A percentile compares a stretch with the other conserved stretches of the same genome.
Conservation (phyloP, 2,113 vertebrate genomes). For the Perca schrenkii region DNA sequence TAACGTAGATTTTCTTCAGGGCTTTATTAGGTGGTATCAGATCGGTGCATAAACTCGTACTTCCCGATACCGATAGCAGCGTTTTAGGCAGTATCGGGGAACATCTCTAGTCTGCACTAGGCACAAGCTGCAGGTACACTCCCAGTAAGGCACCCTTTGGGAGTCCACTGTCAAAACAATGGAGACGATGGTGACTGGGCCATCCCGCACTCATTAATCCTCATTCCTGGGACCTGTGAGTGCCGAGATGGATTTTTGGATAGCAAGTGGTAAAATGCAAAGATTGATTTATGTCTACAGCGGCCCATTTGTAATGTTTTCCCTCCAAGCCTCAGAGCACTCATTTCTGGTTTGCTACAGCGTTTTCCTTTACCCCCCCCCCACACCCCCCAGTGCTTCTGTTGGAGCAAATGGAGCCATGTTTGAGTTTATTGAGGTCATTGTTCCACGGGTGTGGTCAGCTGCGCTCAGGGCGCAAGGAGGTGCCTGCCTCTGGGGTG, state of each 20-base stretch:
- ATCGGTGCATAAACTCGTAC: no score
- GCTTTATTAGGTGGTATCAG: no score
- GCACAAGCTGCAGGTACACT: slow-evolving; percentile 36
- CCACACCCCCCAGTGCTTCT: slow-evolving; percentile 56
- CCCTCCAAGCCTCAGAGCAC: slow-evolving; percentile 62
- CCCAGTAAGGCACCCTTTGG: slow-evolving; percentile 48
- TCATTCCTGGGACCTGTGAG: slow-evolving; percentile 68
- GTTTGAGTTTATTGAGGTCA: slow-evolving; percentile 79
- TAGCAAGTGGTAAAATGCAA: slow-evolving; percentile 70
- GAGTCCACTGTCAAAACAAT: slow-evolving; percentile 74
- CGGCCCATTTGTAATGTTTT: slow-evolving; percentile 75
- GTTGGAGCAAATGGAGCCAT: slow-evolving; percentile 70
- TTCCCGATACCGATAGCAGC: no score
- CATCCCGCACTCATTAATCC: slow-evolving; percentile 75
- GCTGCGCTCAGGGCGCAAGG: slow-evolving; percentile 56
- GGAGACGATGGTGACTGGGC: slow-evolving; percentile 65
- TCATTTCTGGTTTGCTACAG: slow-evolving; percentile 69
- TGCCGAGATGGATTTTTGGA: slow-evolving; percentile 71
- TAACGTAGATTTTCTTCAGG: no score
- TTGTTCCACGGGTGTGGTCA: slow-evolving; percentile 79
- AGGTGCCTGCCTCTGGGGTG: slow-evolving; percentile 65
- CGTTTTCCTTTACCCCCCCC: slow-evolving; percentile 59
- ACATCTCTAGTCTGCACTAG: slow-evolving; percentile 20
- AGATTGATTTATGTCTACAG: slow-evolving; percentile 78
- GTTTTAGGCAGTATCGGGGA: no score